Evolutionary conservation across 1,140 invertebrate genomes (phyloP).

Genomic region (Panulirus ornatus): DNA sequence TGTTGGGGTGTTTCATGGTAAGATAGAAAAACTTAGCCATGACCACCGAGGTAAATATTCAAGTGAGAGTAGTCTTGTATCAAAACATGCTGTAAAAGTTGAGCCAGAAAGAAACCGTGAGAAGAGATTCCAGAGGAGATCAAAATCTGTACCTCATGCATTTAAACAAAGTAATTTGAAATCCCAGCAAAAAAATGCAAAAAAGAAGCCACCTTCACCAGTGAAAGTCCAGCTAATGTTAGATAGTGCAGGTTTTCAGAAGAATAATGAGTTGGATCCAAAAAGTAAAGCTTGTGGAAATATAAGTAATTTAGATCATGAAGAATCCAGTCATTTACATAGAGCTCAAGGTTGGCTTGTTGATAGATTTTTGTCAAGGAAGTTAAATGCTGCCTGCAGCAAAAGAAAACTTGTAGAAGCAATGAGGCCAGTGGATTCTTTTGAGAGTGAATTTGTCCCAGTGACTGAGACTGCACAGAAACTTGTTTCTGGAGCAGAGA

Average conservation of each 20-base stretch:
- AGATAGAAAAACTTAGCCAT: conserved; percentile 2
- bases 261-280: background rate
- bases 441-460: background rate
- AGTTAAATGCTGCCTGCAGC: conserved; percentile 23
- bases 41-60: conserved; percentile 47
- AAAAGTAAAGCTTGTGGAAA: background rate
- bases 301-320: background rate
- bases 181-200: conserved; percentile 5
- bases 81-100: conserved; percentile 21
- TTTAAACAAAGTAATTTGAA: conserved; percentile 38
- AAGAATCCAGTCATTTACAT: background rate
- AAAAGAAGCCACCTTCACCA: conserved; percentile 51
- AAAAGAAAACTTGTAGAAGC: conserved; percentile 39
- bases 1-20: background rate
- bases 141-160: conserved; percentile 55
- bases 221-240: conserved; percentile 55
- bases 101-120: background rate
- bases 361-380: conserved; percentile 46
- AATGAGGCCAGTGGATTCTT: background rate
- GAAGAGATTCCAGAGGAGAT: conserved; percentile 43
- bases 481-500: background rate
- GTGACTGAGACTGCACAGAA: background rate
- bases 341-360: conserved; percentile 38
- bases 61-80: conserved; percentile 51
- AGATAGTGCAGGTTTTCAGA: conserved; percentile 48